Evolutionary conservation across 1,140 invertebrate genomes (phyloP).

Genomic region (Procambarus virginalis): DNA sequence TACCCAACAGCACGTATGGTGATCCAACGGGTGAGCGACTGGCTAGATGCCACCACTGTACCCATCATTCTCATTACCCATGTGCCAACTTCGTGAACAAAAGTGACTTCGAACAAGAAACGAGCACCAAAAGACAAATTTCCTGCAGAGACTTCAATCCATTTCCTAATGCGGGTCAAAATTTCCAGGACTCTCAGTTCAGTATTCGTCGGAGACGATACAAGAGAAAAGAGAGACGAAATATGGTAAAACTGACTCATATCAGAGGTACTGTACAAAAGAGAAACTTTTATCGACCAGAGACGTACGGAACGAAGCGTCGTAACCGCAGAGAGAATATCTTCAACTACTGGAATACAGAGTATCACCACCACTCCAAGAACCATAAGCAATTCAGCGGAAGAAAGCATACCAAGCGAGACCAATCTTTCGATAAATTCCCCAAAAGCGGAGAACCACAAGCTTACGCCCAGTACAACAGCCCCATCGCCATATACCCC

Average conservation of each 20-base stretch:
- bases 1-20: neutral
- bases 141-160: neutral
- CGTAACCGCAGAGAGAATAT: neutral
- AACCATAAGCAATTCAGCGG: neutral
- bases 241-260: too few relatives aligned
- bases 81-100: neutral
- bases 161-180: neutral
- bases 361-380: neutral
- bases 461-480: conserved; percentile 2
- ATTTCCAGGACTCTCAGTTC: too few relatives aligned
- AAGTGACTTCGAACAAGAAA: neutral
- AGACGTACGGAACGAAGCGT: too few relatives aligned
- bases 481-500: conserved; percentile 47
- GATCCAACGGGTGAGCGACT: neutral
- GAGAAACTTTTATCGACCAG: neutral
- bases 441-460: neutral
- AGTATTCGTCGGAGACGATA: neutral
- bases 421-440: neutral
- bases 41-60: neutral
- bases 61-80: neutral
- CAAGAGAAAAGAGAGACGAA: neutral
- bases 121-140: neutral
- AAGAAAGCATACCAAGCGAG: neutral
- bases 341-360: neutral
- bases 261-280: too few relatives aligned